Percentiles rank a stretch among this genome's conserved stretches.
Conservation (phyloP, 2,113 vertebrate species). For the Macroglossus sobrinus region DNA sequence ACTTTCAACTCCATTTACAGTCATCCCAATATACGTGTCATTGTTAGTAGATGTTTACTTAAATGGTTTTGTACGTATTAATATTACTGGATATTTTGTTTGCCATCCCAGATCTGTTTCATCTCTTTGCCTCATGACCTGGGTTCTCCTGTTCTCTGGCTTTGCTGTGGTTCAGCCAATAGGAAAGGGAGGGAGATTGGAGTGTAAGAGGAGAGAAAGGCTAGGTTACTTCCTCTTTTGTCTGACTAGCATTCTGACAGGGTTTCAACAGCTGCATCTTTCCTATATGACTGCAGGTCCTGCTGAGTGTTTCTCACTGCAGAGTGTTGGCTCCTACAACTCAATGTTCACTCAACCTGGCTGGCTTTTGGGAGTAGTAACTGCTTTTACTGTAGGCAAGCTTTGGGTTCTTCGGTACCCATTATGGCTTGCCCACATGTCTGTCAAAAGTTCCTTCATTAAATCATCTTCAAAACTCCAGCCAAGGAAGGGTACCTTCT, state of each 20-base stretch:
- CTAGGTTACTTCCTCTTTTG: neutral
- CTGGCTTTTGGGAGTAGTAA: neutral
- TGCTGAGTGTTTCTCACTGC: neutral
- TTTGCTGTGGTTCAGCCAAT: neutral
- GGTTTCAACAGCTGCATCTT: neutral
- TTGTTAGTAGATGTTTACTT: neutral
- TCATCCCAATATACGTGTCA: neutral
- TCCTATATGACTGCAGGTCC: neutral
- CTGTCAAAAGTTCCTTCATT: neutral
- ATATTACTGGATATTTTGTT: neutral
- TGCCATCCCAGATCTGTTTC: neutral
- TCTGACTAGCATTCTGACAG: neutral
- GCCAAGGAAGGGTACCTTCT: neutral
- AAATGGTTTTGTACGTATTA: neutral
- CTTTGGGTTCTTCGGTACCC: neutral
- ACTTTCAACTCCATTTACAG: neutral
- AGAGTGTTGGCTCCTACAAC: neutral
- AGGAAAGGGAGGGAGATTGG: neutral
- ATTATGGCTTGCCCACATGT: neutral
- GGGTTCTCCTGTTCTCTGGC: neutral
- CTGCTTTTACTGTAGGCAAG: neutral
- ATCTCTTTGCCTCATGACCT: neutral
- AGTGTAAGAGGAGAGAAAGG: neutral
- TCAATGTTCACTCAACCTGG: neutral
- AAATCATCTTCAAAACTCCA: neutral